Evolutionary conservation across 2,113 vertebrate genomes (phyloP).

Genomic region (Menidia beryllina): DNA sequence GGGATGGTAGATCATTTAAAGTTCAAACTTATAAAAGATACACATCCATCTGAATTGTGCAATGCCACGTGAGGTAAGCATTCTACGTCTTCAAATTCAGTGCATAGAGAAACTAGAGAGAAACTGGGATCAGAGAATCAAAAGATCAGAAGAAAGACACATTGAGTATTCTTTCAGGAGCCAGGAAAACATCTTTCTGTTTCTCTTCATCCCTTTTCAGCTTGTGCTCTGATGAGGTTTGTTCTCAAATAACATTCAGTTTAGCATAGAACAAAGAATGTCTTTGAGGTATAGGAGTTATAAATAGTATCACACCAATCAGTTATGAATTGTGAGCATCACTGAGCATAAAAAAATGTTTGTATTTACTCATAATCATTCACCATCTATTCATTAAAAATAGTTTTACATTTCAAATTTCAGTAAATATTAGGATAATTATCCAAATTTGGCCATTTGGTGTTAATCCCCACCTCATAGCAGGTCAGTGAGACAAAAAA

Average conservation of each 20-base stretch:
- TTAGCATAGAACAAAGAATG: neutral
- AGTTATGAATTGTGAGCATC: neutral
- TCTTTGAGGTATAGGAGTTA: neutral
- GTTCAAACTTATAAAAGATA: conserved; percentile 28
- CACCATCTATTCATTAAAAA: neutral
- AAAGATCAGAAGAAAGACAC: conserved; percentile 7
- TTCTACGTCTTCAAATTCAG: conserved; percentile 13
- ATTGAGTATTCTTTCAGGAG: conserved; percentile 36
- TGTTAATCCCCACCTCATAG: too few relatives aligned
- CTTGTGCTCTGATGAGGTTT: conserved; percentile 8
- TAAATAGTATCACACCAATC: neutral
- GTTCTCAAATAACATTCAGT: conserved; percentile 18
- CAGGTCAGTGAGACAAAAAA: too few relatives aligned
- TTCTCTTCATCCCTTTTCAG: conserved; percentile 12
- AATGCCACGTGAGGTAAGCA: conserved; percentile 2
- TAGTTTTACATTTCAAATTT: too few relatives aligned
- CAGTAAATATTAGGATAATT: too few relatives aligned
- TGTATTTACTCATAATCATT: neutral
- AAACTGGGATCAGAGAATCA: conserved; percentile 25
- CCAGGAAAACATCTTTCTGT: neutral
- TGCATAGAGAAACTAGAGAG: neutral
- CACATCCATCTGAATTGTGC: conserved; percentile 3
- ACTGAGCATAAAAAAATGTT: neutral
- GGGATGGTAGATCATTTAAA: conserved; percentile 14
- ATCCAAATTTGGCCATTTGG: too few relatives aligned